These are phyloP conservation scores for Oxyruncus cristatus DNA, from an alignment of 2,113 vertebrate species.

Conservation along the genomic window DNA sequence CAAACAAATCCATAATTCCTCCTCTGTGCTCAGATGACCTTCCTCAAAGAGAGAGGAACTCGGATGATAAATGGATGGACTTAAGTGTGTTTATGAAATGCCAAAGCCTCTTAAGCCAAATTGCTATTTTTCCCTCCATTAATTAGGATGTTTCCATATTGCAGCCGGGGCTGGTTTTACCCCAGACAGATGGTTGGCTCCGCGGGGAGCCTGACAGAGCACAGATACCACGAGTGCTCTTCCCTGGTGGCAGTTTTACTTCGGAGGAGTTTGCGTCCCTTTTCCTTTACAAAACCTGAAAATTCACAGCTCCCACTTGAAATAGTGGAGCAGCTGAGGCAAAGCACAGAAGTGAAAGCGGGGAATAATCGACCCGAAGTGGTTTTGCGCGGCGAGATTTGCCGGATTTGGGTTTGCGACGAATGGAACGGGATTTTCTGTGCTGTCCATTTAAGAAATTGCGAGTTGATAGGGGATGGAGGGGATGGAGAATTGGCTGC, in stretches of 20 bases:
- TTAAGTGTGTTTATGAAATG: not conserved
- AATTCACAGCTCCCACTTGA: not conserved
- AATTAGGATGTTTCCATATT: slow-evolving; percentile 16
- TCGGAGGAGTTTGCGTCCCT: not conserved
- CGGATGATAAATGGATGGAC: not conserved
- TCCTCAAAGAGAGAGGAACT: not conserved
- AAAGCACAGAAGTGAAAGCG: not conserved
- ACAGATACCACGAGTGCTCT: not conserved
- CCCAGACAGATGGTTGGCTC: slow-evolving; percentile 22
- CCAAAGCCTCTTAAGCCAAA: not conserved
- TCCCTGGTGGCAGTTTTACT: not conserved
- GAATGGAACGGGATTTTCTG: no score
- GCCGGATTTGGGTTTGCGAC: not conserved
- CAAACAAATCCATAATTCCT: not conserved
- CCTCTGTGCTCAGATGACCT: not conserved
- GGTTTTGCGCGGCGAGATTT: not conserved
- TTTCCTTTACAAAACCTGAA: not conserved
- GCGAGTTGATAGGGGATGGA: not conserved
- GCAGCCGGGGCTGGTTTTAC: not conserved
- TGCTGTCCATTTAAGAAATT: not conserved
- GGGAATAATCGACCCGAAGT: not conserved
- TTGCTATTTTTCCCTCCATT: slow-evolving; percentile 12
- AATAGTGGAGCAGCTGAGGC: not conserved
- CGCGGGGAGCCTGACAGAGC: not conserved
- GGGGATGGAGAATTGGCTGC: not conserved